A percentile compares a stretch with the other conserved stretches of the same genome.
phyloP scores from a whole-genome alignment of 2,113 vertebrate species.

The Boleophthalmus pectinirostris region DNA sequence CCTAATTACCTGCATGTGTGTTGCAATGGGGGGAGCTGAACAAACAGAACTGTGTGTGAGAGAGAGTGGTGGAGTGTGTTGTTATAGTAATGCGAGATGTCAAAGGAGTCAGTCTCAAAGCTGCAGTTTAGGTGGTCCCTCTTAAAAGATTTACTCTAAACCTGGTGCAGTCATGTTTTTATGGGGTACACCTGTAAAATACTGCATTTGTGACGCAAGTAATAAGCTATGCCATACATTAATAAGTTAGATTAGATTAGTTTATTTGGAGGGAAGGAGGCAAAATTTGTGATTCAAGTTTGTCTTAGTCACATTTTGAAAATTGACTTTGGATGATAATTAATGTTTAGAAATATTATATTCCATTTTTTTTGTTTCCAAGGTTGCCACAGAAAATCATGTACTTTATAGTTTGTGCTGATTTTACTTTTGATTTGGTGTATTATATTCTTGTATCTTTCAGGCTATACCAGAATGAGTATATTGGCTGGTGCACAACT shows the following conservation, averaged over 20 bases:
- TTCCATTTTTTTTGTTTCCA: background rate
- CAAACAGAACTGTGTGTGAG: constrained; percentile 17
- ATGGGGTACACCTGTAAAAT: constrained; percentile 4
- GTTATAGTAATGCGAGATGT: constrained; percentile 40
- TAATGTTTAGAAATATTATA: background rate
- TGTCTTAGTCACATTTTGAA: background rate
- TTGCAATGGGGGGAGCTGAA: constrained; percentile 17
- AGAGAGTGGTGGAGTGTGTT: constrained; percentile 22
- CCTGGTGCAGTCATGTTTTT: background rate
- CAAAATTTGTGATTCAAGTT: background rate
- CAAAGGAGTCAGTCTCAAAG: constrained; percentile 11
- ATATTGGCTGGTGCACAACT: no score
- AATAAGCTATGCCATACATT: background rate
- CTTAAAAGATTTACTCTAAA: constrained; percentile 10
- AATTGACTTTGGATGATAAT: background rate
- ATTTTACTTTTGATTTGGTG: background rate
- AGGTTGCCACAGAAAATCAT: background rate
- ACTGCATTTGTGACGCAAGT: background rate
- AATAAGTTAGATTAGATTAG: background rate
- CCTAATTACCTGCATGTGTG: constrained; percentile 33
- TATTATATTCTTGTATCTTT: no score
- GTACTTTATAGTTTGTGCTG: background rate
- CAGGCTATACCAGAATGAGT: background rate
- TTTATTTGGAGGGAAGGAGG: no score
- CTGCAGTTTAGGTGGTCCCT: constrained; percentile 8